A percentile compares a stretch with the other conserved stretches of the same genome.
phyloP scores from a whole-genome alignment of 2,113 vertebrate genomes.

The Rhombomys opimus region DNA sequence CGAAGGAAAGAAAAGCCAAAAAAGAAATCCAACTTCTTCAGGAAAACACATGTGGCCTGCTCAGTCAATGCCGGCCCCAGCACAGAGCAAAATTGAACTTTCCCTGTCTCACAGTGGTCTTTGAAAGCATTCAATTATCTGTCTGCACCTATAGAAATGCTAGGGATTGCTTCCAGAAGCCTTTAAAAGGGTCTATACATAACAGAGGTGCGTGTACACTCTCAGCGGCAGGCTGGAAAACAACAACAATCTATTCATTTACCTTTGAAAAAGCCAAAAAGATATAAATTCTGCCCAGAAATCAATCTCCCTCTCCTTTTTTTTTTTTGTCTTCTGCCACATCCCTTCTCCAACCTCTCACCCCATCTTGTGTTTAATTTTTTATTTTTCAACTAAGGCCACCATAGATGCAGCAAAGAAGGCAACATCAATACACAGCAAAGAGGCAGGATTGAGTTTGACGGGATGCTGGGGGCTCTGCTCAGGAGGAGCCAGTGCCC shows the following conservation, averaged over 20 bases:
- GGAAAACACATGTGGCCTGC: slow-evolving; percentile 26
- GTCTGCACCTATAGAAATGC: slow-evolving; percentile 81
- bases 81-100: slow-evolving; percentile 80
- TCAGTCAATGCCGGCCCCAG: slow-evolving; percentile 63
- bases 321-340: slow-evolving; percentile 55
- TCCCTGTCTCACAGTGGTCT: slow-evolving; percentile 78
- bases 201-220: slow-evolving; percentile 44
- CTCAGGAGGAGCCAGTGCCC: background rate
- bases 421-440: background rate
- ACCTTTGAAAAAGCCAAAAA: slow-evolving; percentile 76
- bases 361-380: slow-evolving; percentile 62
- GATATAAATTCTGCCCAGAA: slow-evolving; percentile 53
- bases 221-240: slow-evolving; percentile 62
- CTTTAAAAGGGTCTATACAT: slow-evolving; percentile 80
- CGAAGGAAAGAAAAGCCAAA: slow-evolving; percentile 57
- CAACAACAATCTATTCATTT: slow-evolving; percentile 74
- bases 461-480: background rate
- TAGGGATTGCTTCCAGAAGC: slow-evolving; percentile 86
- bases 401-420: slow-evolving; percentile 7
- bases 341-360: slow-evolving; percentile 70
- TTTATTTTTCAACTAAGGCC: slow-evolving; percentile 61
- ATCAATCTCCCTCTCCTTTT: slow-evolving; percentile 12
- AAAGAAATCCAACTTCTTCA: slow-evolving; percentile 63
- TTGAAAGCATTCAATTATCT: slow-evolving; percentile 86
- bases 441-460: background rate